These are phyloP conservation scores for Stictonetta naevosa DNA, from an alignment of 2,113 vertebrate species.

Conservation along the genomic window DNA sequence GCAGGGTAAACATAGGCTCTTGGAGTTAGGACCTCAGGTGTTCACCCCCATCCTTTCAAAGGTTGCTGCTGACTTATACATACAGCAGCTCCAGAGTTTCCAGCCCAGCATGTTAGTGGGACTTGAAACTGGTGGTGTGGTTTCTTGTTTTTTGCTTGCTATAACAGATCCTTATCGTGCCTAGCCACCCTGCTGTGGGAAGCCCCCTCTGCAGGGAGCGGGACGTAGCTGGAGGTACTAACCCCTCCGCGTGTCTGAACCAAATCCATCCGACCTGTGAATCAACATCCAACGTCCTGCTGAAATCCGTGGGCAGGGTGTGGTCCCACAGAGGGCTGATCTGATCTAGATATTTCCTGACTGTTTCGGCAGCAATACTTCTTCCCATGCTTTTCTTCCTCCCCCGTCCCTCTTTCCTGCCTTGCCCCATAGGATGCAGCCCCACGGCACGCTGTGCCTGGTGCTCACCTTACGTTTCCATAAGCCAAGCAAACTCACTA, in stretches of 20 bases:
- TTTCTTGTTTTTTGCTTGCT: background rate
- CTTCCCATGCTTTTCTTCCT: background rate
- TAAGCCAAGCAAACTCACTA: background rate
- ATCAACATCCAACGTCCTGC: background rate
- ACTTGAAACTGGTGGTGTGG: background rate
- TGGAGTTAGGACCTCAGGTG: background rate
- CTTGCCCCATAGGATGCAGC: background rate
- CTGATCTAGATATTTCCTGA: background rate
- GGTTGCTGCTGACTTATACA: background rate
- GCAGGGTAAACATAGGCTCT: background rate
- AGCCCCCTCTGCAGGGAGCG: background rate
- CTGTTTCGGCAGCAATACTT: background rate
- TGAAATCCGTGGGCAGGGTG: background rate
- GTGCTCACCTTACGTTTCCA: background rate
- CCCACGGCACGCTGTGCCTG: accelerated
- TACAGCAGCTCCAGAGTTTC: background rate
- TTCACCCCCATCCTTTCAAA: background rate
- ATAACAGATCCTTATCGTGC: background rate
- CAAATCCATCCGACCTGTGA: background rate
- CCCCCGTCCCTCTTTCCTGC: accelerated
- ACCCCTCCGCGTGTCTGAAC: background rate
- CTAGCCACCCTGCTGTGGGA: background rate
- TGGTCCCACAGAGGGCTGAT: background rate
- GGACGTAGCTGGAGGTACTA: background rate
- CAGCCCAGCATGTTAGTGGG: background rate